Evolutionary conservation across 2,113 vertebrate species (phyloP).

Genomic region (Arizona elegans): DNA sequence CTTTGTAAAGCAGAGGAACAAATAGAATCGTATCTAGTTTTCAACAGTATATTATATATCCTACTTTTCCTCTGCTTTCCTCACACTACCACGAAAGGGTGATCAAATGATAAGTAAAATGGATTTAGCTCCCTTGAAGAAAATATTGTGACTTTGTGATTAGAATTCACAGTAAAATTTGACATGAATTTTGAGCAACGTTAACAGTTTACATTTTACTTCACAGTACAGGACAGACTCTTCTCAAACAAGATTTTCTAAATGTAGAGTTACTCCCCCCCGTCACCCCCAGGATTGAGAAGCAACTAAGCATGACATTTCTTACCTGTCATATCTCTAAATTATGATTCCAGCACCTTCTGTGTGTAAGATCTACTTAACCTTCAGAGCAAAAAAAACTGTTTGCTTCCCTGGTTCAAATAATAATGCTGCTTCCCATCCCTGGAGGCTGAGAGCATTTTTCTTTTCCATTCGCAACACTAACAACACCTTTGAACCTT

Average conservation of each 20-base stretch:
- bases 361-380: background rate
- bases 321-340: background rate
- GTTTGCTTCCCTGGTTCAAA: background rate
- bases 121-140: background rate
- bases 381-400: background rate
- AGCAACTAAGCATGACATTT: background rate
- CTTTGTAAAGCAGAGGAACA: background rate
- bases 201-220: background rate
- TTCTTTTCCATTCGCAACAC: conserved; percentile 2
- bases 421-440: background rate
- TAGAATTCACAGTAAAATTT: background rate
- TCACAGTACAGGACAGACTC: background rate
- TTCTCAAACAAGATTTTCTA: background rate
- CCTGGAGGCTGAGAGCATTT: background rate
- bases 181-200: background rate
- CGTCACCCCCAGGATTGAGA: background rate
- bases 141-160: background rate
- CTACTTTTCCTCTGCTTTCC: background rate
- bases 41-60: background rate
- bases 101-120: background rate
- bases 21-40: background rate
- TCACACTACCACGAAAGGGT: background rate
- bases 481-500: conserved; percentile 4
- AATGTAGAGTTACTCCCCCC: background rate
- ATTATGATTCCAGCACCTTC: background rate